Percentiles rank a stretch among this genome's conserved stretches.
Evolutionary conservation across 2,888 invertebrate genomes (phyloP).

Genomic region (Synanthedon formicaeformis): DNA sequence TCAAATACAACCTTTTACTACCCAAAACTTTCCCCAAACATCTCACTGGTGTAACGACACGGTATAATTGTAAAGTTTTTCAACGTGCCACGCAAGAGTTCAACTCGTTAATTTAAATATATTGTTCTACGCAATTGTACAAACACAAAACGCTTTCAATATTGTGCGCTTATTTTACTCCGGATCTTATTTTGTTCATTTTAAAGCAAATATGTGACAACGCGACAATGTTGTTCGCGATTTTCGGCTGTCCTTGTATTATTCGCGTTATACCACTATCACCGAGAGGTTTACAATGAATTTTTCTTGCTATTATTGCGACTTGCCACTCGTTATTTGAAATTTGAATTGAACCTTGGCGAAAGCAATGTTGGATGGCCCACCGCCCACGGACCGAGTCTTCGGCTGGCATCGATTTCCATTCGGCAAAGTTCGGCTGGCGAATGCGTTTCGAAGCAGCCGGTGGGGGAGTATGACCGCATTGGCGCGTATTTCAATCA

Average conservation of each 20-base stretch:
- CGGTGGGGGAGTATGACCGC: not conserved
- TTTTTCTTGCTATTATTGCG: slow-evolving; percentile 12
- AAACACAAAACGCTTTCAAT: not conserved
- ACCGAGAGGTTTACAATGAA: slow-evolving; percentile 3
- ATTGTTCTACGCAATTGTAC: not conserved
- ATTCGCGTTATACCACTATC: not conserved
- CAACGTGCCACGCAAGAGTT: slow-evolving; percentile 10
- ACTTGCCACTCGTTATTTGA: slow-evolving; percentile 17
- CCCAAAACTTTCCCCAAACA: slow-evolving; percentile 57
- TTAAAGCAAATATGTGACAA: slow-evolving; percentile 16
- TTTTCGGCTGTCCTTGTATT: not conserved
- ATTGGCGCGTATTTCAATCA: not conserved
- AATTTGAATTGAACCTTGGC: slow-evolving; percentile 28
- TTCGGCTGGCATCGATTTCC: slow-evolving; percentile 61
- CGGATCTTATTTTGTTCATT: slow-evolving; percentile 61
- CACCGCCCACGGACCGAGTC: slow-evolving; percentile 18
- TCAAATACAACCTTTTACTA: slow-evolving; percentile 49
- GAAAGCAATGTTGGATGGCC: slow-evolving; percentile 44
- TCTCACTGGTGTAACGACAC: slow-evolving; percentile 52
- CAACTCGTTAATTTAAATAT: not conserved
- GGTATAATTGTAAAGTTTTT: slow-evolving; percentile 47
- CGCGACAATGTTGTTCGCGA: not conserved
- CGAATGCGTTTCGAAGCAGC: slow-evolving; percentile 12
- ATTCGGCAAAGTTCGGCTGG: slow-evolving; percentile 51
- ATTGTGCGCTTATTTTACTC: slow-evolving; percentile 48